phyloP scores from a whole-genome alignment of 1,140 invertebrate genomes.

The Drosophila oshimai region DNA sequence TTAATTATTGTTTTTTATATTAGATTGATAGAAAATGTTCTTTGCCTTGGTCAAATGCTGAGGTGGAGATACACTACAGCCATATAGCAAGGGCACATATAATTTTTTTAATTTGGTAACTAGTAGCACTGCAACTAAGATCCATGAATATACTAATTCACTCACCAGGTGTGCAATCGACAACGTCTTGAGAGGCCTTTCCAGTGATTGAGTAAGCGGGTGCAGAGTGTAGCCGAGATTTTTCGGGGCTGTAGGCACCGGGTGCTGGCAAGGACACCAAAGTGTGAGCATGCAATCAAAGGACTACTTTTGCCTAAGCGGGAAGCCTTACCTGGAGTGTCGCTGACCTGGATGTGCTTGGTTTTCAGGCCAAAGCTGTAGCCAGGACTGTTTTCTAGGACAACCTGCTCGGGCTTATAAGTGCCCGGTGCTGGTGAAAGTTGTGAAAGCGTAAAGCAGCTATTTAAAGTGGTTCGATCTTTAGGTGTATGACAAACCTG shows the following conservation, averaged over 20 bases:
- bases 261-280: constrained; percentile 72
- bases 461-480: not conserved
- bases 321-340: constrained; percentile 61
- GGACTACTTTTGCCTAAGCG: not conserved
- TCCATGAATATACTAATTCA: not conserved
- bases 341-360: constrained; percentile 78
- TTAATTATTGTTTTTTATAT: too few relatives aligned
- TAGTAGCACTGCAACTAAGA: too few relatives aligned
- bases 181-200: constrained; percentile 86
- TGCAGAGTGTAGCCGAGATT: constrained; percentile 75
- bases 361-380: constrained; percentile 86
- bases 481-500: constrained; percentile 83
- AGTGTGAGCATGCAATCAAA: not conserved
- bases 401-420: constrained; percentile 87
- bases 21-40: too few relatives aligned
- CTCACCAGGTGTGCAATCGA: constrained; percentile 84
- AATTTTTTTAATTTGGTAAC: too few relatives aligned
- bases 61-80: too few relatives aligned
- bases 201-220: constrained; percentile 85
- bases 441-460: constrained; percentile 78
- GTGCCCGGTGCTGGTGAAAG: constrained; percentile 83
- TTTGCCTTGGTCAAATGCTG: too few relatives aligned
- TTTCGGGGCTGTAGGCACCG: constrained; percentile 85
- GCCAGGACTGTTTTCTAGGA: constrained; percentile 85
- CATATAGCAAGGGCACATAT: too few relatives aligned